A percentile compares a stretch with the other conserved stretches of the same genome.
These are phyloP conservation scores for Spodoptera exigua DNA, from an alignment of 2,888 invertebrate species.

Conservation along the genomic window DNA sequence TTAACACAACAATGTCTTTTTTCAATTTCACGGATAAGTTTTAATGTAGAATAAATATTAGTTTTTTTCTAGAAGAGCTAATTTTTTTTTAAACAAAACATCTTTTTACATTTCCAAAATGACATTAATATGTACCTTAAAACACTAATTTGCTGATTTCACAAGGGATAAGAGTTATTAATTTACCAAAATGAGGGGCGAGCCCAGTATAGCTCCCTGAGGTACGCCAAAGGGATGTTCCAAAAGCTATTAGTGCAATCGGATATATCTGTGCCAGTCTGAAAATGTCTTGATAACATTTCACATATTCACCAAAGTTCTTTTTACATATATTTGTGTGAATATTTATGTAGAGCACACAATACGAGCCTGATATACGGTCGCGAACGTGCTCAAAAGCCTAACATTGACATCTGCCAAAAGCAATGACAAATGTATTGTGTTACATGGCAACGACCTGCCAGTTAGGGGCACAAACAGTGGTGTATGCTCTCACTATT, in stretches of 20 bases:
- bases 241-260: background rate
- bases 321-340: background rate
- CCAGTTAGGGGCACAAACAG: conserved; percentile 34
- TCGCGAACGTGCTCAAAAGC: conserved; percentile 46
- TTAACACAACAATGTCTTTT: conserved; percentile 19
- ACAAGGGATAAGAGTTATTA: background rate
- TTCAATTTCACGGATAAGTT: too few species aligned
- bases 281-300: background rate
- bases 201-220: conserved; percentile 11
- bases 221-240: conserved; percentile 5
- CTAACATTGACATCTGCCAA: conserved; percentile 44
- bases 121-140: background rate
- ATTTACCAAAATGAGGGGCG: conserved; percentile 6
- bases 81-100: too few species aligned
- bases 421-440: conserved; percentile 45
- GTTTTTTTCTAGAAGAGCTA: too few species aligned
- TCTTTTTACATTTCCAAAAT: too few species aligned
- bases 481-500: conserved; percentile 50
- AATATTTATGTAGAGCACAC: conserved; percentile 13
- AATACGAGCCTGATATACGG: conserved; percentile 6
- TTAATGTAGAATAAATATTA: too few species aligned
- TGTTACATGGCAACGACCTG: conserved; percentile 53
- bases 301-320: background rate
- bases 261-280: too few species aligned
- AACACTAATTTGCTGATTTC: conserved; percentile 5